These are phyloP conservation scores for Eristalis pertinax DNA, from an alignment of 2,888 invertebrate genomes.

Conservation along the genomic window DNA sequence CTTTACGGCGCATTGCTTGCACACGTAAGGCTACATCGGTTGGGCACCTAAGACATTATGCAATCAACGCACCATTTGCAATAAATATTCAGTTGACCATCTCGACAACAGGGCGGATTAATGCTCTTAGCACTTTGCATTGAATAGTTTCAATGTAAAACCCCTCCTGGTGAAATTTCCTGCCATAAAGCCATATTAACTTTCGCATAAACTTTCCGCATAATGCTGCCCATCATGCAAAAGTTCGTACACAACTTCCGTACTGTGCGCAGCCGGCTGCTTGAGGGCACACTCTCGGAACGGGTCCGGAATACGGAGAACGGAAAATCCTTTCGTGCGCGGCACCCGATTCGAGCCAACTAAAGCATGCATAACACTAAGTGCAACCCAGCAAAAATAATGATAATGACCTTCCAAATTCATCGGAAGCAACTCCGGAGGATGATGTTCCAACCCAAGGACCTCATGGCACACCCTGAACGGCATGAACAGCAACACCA, in stretches of 20 bases:
- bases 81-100: not conserved
- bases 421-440: constrained; percentile 21
- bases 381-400: constrained; percentile 44
- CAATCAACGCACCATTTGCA: not conserved
- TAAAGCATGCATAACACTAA: constrained; percentile 39
- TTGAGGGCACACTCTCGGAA: not conserved
- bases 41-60: not conserved
- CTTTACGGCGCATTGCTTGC: too few relatives aligned
- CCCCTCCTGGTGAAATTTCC: not conserved
- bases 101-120: not conserved
- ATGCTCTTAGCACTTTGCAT: not conserved
- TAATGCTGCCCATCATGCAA: constrained; percentile 39
- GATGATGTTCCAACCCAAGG: constrained; percentile 29
- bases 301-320: not conserved
- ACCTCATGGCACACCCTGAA: constrained; percentile 42
- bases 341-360: constrained; percentile 9
- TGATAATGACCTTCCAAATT: constrained; percentile 65
- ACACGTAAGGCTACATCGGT: not conserved
- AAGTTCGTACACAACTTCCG: constrained; percentile 56
- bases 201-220: constrained; percentile 51
- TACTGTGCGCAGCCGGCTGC: not conserved
- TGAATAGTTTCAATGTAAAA: constrained; percentile 20
- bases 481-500: not conserved
- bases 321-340: constrained; percentile 19
- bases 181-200: constrained; percentile 31